Percentiles rank a stretch among this genome's conserved stretches.
Evolutionary conservation across 2,888 invertebrate species (phyloP).

Genomic region (Netelia inedita): DNA sequence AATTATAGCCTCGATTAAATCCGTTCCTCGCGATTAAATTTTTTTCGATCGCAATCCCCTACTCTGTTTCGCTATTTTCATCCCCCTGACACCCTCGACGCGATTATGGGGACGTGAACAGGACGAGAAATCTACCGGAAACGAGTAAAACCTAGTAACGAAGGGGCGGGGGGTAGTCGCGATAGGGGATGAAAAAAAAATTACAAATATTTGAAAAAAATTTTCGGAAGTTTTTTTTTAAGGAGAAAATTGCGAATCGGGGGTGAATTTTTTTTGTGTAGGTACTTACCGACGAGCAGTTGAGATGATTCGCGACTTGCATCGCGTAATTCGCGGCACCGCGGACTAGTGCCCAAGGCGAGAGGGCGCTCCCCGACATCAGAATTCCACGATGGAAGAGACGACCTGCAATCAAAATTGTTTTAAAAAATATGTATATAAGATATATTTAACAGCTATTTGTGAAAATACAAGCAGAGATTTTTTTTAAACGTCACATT

Average conservation of each 20-base stretch:
- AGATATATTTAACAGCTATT: too few relatives aligned
- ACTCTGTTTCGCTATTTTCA: neutral
- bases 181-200: neutral
- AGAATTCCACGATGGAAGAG: slow-evolving; percentile 95
- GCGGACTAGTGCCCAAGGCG: slow-evolving; percentile 92
- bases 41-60: slow-evolving; percentile 34
- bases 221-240: too few relatives aligned
- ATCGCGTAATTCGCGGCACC: slow-evolving; percentile 90
- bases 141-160: neutral
- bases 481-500: too few relatives aligned
- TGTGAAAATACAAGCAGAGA: too few relatives aligned
- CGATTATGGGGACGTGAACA: neutral
- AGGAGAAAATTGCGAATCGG: neutral
- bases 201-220: too few relatives aligned
- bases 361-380: slow-evolving; percentile 96
- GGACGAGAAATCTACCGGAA: neutral
- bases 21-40: slow-evolving; percentile 59
- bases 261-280: neutral
- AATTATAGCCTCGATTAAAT: slow-evolving; percentile 65
- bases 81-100: too few relatives aligned
- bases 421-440: too few relatives aligned
- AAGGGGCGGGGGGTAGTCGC: too few relatives aligned
- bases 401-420: slow-evolving; percentile 88
- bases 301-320: slow-evolving; percentile 93
- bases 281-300: slow-evolving; percentile 90